A percentile compares a stretch with the other conserved stretches of the same genome.
Evolutionary conservation across 2,888 invertebrate species (phyloP).

Genomic region (Tenthredo amoena): DNA sequence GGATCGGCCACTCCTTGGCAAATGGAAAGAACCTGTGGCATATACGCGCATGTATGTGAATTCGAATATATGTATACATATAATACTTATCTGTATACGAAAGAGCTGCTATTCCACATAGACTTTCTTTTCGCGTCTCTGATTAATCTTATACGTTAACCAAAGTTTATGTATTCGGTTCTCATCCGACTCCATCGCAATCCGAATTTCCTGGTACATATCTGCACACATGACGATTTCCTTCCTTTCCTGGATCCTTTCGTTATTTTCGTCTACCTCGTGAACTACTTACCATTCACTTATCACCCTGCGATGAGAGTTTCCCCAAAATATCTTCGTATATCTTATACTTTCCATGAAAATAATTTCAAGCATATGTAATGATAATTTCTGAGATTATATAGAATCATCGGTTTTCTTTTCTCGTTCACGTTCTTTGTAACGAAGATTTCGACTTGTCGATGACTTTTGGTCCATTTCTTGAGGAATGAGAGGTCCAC

Average conservation of each 20-base stretch:
- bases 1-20: conserved; percentile 52
- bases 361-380: background rate
- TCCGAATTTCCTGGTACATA: conserved; percentile 2
- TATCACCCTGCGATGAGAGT: background rate
- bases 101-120: conserved; percentile 20
- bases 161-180: conserved; percentile 2
- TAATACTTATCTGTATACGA: background rate
- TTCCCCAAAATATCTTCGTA: background rate
- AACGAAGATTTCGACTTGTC: background rate
- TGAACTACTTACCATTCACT: background rate
- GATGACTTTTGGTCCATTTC: background rate
- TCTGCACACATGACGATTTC: background rate
- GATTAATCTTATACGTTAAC: conserved; percentile 39
- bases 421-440: conserved; percentile 24
- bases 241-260: background rate
- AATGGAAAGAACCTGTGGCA: background rate
- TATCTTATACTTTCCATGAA: background rate
- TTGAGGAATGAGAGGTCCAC: background rate
- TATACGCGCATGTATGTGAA: background rate
- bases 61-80: background rate
- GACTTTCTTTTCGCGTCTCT: conserved; percentile 57
- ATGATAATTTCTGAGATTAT: background rate
- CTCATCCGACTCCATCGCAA: background rate
- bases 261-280: background rate
- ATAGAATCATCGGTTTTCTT: conserved; percentile 52